These are phyloP conservation scores for honey bee (Apis mellifera) DNA, from an alignment of 1,140 invertebrate species.

Conservation along the genomic window Amel_HAv3.1 CM009940.2:10281501-10282000, in stretches of 20 bases:
- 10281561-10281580: slow-evolving; percentile 43
- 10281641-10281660: background rate
- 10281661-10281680: background rate
- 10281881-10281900: background rate
- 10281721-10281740: background rate
- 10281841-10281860: background rate
- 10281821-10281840: background rate
- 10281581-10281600: slow-evolving; percentile 50
- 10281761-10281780: background rate
- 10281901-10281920: background rate
- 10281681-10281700: no score
- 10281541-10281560: slow-evolving; percentile 60
- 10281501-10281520: background rate
- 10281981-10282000: no score
- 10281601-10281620: slow-evolving; percentile 57
- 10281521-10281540: slow-evolving; percentile 59
- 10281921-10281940: no score
- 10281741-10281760: background rate
- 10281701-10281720: background rate
- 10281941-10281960: no score
- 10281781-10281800: background rate
- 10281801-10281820: background rate
- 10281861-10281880: slow-evolving; percentile 20
- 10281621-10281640: background rate
- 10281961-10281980: no score